phyloP scores from a whole-genome alignment of 2,113 vertebrate genomes.

The Oryzias curvinotus region DNA sequence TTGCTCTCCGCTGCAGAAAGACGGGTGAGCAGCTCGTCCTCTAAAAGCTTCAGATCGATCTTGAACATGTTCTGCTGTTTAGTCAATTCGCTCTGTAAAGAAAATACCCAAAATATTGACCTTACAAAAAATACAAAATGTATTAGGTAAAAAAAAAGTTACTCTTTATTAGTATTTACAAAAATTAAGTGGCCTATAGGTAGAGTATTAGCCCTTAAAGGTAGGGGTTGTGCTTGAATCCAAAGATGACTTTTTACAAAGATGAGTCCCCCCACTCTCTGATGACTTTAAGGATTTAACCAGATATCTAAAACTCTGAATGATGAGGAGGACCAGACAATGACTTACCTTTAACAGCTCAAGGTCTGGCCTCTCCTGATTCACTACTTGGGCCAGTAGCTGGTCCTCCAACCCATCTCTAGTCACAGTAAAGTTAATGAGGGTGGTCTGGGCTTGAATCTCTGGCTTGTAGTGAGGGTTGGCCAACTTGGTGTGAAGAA shows the following conservation, averaged over 20 bases:
- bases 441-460: conserved; percentile 79
- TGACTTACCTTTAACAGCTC: conserved; percentile 72
- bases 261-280: no score
- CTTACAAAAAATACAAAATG: neutral
- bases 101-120: neutral
- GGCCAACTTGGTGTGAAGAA: conserved; percentile 80
- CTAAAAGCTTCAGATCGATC: conserved; percentile 84
- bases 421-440: conserved; percentile 77
- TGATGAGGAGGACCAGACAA: no score
- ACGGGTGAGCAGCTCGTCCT: conserved; percentile 77
- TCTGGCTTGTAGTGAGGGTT: conserved; percentile 77
- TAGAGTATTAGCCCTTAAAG: no score
- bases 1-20: conserved; percentile 78
- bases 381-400: conserved; percentile 76
- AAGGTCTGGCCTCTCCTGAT: conserved; percentile 75
- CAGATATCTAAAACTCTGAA: no score
- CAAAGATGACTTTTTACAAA: no score
- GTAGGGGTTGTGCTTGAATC: no score
- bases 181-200: no score
- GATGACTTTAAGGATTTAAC: no score
- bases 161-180: no score
- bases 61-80: conserved; percentile 86
- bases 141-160: neutral
- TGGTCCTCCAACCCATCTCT: conserved; percentile 74
- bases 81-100: conserved; percentile 73